A percentile compares a stretch with the other conserved stretches of the same genome.
These are phyloP conservation scores for Plusia festucae DNA, from an alignment of 2,888 invertebrate species.

Conservation along the genomic window DNA sequence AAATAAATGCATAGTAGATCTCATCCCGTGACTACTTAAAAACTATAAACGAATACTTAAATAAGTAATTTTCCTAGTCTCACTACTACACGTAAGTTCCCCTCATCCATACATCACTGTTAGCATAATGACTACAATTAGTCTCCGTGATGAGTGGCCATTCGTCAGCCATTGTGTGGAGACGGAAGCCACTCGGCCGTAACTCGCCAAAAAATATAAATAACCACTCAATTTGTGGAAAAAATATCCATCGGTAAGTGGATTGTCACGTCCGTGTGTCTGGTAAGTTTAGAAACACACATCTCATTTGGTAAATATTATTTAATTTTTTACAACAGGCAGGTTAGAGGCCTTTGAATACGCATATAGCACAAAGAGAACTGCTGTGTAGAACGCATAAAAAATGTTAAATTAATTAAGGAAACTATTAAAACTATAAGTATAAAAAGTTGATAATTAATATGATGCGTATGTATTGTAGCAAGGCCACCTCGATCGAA, in stretches of 20 bases:
- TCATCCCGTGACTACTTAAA: background rate
- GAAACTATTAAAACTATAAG: too few relatives aligned
- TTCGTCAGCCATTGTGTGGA: conserved; percentile 51
- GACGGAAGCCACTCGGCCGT: conserved; percentile 46
- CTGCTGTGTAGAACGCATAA: background rate
- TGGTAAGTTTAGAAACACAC: background rate
- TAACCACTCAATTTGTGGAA: conserved; percentile 41
- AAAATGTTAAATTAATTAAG: background rate
- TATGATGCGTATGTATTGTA: too few relatives aligned
- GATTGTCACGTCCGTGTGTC: conserved; percentile 32
- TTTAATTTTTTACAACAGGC: background rate
- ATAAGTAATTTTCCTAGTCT: background rate
- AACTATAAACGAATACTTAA: background rate
- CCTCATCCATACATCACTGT: conserved; percentile 34
- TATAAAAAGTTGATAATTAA: background rate
- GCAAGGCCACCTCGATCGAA: background rate
- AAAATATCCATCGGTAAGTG: conserved; percentile 51
- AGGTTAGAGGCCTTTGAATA: background rate
- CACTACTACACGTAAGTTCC: background rate
- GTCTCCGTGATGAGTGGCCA: conserved; percentile 30
- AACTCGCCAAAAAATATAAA: conserved; percentile 43
- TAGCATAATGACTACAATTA: conserved; percentile 46
- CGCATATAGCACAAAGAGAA: too few relatives aligned
- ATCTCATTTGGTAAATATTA: background rate
- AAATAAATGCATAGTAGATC: background rate